These are phyloP conservation scores for Halcyon leucocephala DNA, from an alignment of 2,797 vertebrate species.

Conservation along the genomic window DNA sequence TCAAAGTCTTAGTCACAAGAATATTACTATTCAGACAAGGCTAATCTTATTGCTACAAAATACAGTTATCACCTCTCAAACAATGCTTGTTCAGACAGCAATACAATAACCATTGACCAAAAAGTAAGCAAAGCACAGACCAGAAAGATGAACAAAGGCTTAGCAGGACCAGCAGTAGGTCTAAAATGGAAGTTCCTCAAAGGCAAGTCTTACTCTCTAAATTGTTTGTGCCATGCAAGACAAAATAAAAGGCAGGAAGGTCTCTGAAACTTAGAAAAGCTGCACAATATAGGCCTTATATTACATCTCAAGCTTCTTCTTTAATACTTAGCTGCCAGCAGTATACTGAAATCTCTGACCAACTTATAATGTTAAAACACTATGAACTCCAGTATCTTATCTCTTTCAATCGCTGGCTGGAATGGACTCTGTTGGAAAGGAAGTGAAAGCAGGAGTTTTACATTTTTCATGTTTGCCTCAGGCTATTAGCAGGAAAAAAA, in stretches of 20 bases:
- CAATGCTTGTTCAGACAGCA: neutral
- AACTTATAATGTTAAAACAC: neutral
- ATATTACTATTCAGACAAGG: neutral
- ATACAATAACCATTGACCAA: neutral
- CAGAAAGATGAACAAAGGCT: neutral
- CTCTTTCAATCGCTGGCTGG: slow-evolving; percentile 9
- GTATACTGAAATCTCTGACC: neutral
- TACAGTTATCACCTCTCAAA: neutral
- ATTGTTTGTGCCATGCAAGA: neutral
- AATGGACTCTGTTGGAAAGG: slow-evolving; percentile 3
- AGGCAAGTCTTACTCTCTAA: neutral
- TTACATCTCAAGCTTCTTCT: neutral
- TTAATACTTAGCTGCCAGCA: neutral
- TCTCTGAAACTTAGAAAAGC: neutral
- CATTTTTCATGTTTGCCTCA: slow-evolving; percentile 24
- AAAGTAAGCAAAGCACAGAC: neutral
- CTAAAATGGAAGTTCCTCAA: neutral
- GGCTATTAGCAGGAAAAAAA: slow-evolving; percentile 25
- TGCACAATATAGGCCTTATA: neutral
- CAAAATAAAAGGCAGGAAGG: neutral
- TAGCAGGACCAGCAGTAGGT: neutral
- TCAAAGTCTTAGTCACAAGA: slow-evolving; percentile 7
- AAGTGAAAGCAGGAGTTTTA: neutral
- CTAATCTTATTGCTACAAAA: slow-evolving; percentile 3
- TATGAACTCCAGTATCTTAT: neutral